Conservation (phyloP, 2,888 invertebrate species). For the Linyphia triangularis region DNA sequence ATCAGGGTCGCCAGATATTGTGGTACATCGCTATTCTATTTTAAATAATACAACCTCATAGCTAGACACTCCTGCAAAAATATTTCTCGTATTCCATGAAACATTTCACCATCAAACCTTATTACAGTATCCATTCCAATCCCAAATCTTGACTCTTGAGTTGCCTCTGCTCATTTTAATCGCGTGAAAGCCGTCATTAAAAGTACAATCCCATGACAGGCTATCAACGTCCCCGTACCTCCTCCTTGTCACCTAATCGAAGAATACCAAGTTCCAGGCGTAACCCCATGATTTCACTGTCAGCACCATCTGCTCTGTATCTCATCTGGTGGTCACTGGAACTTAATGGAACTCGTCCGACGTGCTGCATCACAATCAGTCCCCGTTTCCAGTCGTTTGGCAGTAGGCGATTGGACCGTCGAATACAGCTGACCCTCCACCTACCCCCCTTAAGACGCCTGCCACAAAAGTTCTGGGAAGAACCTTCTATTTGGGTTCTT, state of each 20-base stretch:
- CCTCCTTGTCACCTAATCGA: conserved; percentile 48
- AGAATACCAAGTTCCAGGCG: conserved; percentile 43
- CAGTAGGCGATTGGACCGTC: conserved; percentile 47
- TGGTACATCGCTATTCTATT: too few relatives aligned
- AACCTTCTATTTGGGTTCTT: not conserved
- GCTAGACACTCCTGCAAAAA: too few relatives aligned
- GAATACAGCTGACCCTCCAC: conserved; percentile 33
- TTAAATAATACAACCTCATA: too few relatives aligned
- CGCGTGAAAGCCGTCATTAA: conserved; percentile 45
- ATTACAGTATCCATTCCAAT: too few relatives aligned
- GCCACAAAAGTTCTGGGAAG: conserved; percentile 21
- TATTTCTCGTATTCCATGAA: too few relatives aligned
- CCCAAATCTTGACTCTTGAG: not conserved
- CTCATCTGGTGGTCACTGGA: conserved; percentile 64
- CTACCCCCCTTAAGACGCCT: conserved; percentile 5
- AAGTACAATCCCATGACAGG: conserved; percentile 19
- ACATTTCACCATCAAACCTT: too few relatives aligned
- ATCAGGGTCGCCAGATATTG: too few relatives aligned
- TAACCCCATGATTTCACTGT: conserved; percentile 47
- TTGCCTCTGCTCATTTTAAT: conserved; percentile 18
- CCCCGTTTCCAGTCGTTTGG: conserved; percentile 47
- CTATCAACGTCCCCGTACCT: not conserved
- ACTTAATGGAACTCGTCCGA: conserved; percentile 60
- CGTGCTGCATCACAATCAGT: conserved; percentile 50
- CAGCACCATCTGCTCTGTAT: conserved; percentile 54